Evolutionary conservation across 2,888 invertebrate species (phyloP), one percentile per base, ranked within the genome.

Genomic region (Caenorhabditis zanzibari): DNA sequence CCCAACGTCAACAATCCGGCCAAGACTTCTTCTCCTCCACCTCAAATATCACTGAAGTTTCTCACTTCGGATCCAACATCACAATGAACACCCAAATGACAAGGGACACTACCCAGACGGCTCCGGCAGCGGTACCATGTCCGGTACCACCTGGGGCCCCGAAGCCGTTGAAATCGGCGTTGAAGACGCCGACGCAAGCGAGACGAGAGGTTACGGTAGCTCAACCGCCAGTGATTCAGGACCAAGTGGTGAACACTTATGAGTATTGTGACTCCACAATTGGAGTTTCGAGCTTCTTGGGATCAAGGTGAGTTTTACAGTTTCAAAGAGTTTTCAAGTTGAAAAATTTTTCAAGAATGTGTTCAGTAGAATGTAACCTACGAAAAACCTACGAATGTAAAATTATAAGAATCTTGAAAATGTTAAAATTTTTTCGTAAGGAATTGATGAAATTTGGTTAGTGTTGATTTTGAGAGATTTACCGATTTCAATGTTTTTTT

Each of bases 221-320:
- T 28, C 82, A 56, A 52, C 83, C 58, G 26, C 49, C 49, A 19
- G 49, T 49, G 49, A 24, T 56, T 2, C 28, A 12, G 28, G 81
- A 71, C n/a, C 79, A 49, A 38, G 64, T 14, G 7, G 56, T 84
- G 10, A 72, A 84, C n/a, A 85, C 86, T 19, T 88, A 88, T 63
- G 87, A 87, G 24, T 87, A 87, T 38, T 84, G 84, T 56, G 75
- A 83, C 9, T 81, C 84, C 6, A 85, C 85, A 2, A 82, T 81
- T 12, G 88, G 84, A 5, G 82, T 89, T 7, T 86, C 87, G 0
- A 84, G 86, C 22, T 86, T 87, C 61, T 26, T 86, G 4, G 86
- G 84, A 22, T 71, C 69, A 0, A 52, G 64, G 75, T 69, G 32
- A 32, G 32, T 32, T 32, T 32, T 7, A 32, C 32, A n/a, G n/a